Evolutionary conservation across 2,888 invertebrate genomes (phyloP), one percentile per base, ranked within the genome.

Genomic region (Julus scanicus): DNA sequence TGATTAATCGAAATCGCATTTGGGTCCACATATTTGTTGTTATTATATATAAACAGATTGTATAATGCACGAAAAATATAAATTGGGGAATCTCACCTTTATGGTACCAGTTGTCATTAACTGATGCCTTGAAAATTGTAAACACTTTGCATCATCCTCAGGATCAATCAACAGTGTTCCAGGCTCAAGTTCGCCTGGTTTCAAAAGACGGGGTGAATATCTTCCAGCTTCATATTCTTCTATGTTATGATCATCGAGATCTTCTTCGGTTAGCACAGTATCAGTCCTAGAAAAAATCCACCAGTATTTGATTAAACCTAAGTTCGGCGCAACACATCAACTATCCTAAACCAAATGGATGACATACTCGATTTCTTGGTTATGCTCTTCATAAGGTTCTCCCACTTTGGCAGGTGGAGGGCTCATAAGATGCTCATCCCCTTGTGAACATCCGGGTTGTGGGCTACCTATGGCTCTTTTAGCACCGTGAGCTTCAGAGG

Each of bases 201-300:
- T 90, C 89, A 97, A 92, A 90, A 95, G 95, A 90, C 93, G 93
- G 0, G 98, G 99, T 91, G 96, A 96, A 93, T 99, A 99, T 57
- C 95, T 94, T 2, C 97, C 98, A n/a, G 94, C 92, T 88, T 94
- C 93, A 92, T 98, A 99, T 63, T 95, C 94, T 71, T 94, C 92
- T 90, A 95, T 94, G 88, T 94, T 94, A 88, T 90, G 90, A 84
- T 92, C 94, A 92, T 85, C 94, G 90, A 91, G 94, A 91, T 89
- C 93, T 89, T 93, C 93, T 39, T 94, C 94, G 0, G 92, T 93
- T 37, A 93, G 92, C 90, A 93, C 87, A 87, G 91, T 89, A 89
- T 91, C 89, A 91, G 90, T 87, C 48, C 88, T 88, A 5, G n/a
- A 88, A 29, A 88, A 48, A 84, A 17, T 48, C 20, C n/a, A 6